Percentiles rank a stretch among this genome's conserved stretches.
Evolutionary conservation across 2,113 vertebrate genomes (phyloP).

Genomic region (Pleuronectes platessa): DNA sequence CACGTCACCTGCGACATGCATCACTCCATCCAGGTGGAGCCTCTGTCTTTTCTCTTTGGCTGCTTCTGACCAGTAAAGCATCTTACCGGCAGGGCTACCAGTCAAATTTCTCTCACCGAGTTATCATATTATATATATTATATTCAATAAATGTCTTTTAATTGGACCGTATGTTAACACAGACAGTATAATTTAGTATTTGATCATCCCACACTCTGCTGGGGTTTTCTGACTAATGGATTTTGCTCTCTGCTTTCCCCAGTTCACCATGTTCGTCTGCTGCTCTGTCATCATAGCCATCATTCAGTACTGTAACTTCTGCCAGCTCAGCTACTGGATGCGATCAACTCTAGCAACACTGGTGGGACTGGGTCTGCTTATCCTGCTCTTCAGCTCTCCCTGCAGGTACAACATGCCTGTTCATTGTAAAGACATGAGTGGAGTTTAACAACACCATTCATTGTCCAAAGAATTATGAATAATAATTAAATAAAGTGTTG

Average conservation of each 20-base stretch:
- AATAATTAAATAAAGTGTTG: neutral
- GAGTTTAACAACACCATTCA: neutral
- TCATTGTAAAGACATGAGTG: neutral
- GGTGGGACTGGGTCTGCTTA: conserved; percentile 86
- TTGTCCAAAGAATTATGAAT: too few species aligned
- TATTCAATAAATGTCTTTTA: too few species aligned
- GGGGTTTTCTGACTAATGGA: conserved; percentile 5
- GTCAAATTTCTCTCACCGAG: neutral
- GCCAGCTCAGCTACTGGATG: conserved; percentile 99
- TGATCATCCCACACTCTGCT: neutral
- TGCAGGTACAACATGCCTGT: conserved; percentile 61
- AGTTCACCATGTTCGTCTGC: conserved; percentile 92
- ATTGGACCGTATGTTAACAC: too few species aligned
- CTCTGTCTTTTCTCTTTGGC: neutral
- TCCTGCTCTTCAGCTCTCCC: conserved; percentile 87
- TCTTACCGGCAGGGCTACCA: too few species aligned
- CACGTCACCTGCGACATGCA: conserved; percentile 88
- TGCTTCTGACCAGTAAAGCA: neutral
- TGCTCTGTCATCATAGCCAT: conserved; percentile 91
- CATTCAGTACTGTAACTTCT: conserved; percentile 98
- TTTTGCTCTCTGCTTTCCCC: conserved; percentile 27
- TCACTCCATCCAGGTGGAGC: conserved; percentile 76
- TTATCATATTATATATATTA: neutral
- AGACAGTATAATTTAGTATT: neutral
- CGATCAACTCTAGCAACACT: conserved; percentile 91